A percentile compares a stretch with the other conserved stretches of the same genome.
Conservation (phyloP, 2,888 invertebrate species). For the Drosophila histrio region DNA sequence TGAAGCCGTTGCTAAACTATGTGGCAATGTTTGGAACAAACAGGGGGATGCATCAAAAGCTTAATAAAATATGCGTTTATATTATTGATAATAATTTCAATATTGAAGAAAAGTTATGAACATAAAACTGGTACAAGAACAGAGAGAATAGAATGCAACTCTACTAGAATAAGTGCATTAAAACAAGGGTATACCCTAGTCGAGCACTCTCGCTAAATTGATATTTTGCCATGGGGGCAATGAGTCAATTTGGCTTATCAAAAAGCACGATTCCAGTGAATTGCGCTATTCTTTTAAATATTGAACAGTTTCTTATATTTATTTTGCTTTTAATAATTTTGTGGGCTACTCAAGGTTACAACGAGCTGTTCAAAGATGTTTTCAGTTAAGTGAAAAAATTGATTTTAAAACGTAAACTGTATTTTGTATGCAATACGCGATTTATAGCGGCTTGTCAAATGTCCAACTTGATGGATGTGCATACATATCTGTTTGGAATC, state of each 20-base stretch:
- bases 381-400: slow-evolving; percentile 22
- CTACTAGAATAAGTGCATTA: too few species aligned
- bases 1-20: background rate
- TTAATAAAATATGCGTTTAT: too few species aligned
- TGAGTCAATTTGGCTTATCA: slow-evolving; percentile 50
- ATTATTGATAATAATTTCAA: too few species aligned
- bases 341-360: slow-evolving; percentile 37
- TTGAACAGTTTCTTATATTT: background rate
- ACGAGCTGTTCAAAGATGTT: slow-evolving; percentile 1
- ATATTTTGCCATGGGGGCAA: slow-evolving; percentile 2
- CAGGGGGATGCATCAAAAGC: background rate
- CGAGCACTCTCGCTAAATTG: background rate
- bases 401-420: slow-evolving; percentile 7
- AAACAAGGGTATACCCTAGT: background rate
- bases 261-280: slow-evolving; percentile 27
- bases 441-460: background rate
- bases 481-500: background rate
- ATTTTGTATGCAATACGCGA: slow-evolving; percentile 29
- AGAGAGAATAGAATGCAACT: too few species aligned
- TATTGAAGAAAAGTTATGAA: too few species aligned
- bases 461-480: background rate
- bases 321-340: background rate
- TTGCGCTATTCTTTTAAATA: slow-evolving; percentile 28
- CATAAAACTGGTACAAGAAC: too few species aligned
- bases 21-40: background rate